Evolutionary conservation across 2,797 vertebrate genomes (phyloP).

Genomic region (Spondyliosoma cantharus): DNA sequence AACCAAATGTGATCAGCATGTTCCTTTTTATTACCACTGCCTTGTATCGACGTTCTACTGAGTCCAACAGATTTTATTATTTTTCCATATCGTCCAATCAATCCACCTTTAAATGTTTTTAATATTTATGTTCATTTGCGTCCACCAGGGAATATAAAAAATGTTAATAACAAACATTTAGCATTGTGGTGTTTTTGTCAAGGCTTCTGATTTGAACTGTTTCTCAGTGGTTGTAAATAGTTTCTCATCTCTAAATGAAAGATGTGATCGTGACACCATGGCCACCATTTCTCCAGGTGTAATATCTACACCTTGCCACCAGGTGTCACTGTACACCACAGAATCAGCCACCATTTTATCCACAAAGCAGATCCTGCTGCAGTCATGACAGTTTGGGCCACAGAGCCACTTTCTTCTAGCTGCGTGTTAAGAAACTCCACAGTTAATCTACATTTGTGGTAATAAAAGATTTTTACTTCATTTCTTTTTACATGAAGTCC

Average conservation of each 20-base stretch:
- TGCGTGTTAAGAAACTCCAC: too few relatives aligned
- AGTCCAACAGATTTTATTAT: slow-evolving; percentile 56
- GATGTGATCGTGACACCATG: background rate
- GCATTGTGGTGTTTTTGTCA: too few relatives aligned
- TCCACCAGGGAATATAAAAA: slow-evolving; percentile 44
- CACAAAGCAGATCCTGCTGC: too few relatives aligned
- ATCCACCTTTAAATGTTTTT: slow-evolving; percentile 41
- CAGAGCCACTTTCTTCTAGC: too few relatives aligned
- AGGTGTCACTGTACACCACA: background rate
- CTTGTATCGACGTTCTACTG: slow-evolving; percentile 39
- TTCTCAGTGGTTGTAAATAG: too few relatives aligned
- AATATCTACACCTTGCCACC: background rate
- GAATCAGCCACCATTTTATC: too few relatives aligned
- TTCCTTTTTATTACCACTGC: slow-evolving; percentile 41
- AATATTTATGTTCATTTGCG: slow-evolving; percentile 57
- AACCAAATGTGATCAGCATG: slow-evolving; percentile 67
- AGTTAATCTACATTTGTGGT: too few relatives aligned
- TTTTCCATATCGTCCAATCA: slow-evolving; percentile 33
- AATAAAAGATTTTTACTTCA: too few relatives aligned
- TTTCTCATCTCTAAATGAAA: background rate
- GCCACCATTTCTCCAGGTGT: background rate
- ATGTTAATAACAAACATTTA: background rate
- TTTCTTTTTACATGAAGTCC: too few relatives aligned
- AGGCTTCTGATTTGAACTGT: background rate
- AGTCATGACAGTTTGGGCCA: too few relatives aligned